Conservation (phyloP, 2,113 vertebrate genomes). For the Macheiramphus alcinus region DNA sequence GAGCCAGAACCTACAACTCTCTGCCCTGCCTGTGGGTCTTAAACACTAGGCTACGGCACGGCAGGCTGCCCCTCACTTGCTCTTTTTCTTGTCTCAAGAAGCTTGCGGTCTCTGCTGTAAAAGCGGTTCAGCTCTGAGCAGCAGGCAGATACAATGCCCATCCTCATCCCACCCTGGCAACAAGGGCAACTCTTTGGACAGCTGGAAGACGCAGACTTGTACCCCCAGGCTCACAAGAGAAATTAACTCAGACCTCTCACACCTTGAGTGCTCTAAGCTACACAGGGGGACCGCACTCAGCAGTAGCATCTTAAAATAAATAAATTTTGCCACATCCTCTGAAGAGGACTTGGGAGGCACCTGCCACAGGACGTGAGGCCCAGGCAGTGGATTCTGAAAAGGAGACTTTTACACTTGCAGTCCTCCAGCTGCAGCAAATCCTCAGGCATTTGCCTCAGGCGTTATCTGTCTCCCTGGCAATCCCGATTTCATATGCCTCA, state of each 20-base stretch:
- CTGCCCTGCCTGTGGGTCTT: not conserved
- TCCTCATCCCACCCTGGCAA: not conserved
- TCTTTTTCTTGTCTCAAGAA: not conserved
- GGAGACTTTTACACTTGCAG: not conserved
- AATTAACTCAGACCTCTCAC: not conserved
- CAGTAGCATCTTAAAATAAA: not conserved
- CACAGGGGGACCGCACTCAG: not conserved
- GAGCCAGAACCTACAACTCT: not conserved
- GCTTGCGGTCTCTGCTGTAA: not conserved
- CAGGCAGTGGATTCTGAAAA: not conserved
- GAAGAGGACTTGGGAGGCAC: not conserved
- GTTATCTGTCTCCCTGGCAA: not conserved
- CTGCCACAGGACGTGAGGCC: not conserved
- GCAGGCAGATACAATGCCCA: not conserved
- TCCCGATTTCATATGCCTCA: not conserved
- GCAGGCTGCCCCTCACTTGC: not conserved
- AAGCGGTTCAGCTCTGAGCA: not conserved
- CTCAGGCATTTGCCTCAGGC: not conserved
- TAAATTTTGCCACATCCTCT: not conserved
- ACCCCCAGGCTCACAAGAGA: not conserved
- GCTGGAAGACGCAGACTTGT: rapidly evolving
- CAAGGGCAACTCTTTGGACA: not conserved
- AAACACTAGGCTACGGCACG: not conserved
- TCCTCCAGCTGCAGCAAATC: not conserved
- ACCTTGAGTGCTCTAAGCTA: not conserved